These are phyloP conservation scores for Ellobius talpinus DNA, from an alignment of 2,113 vertebrate genomes.

Conservation along the genomic window DNA sequence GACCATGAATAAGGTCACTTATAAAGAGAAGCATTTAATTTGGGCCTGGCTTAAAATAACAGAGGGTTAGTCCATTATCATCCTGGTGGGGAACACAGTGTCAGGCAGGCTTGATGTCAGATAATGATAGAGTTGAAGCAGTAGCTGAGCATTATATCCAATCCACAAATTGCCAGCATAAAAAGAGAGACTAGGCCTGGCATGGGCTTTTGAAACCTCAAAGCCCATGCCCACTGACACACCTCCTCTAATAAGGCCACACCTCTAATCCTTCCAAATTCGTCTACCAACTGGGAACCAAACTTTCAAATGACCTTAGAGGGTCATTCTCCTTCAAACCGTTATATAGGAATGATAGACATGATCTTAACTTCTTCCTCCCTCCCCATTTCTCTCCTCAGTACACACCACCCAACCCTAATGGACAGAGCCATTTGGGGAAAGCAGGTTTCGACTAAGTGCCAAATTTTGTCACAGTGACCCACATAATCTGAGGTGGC, in stretches of 20 bases:
- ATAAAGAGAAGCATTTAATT: neutral
- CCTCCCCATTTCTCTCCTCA: neutral
- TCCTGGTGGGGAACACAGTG: neutral
- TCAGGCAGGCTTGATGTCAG: neutral
- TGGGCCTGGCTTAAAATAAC: neutral
- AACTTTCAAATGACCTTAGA: neutral
- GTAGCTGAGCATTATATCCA: neutral
- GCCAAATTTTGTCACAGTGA: neutral
- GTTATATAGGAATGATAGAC: neutral
- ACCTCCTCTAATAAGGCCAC: neutral
- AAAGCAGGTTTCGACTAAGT: neutral
- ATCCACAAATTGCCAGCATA: neutral
- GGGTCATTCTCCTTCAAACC: neutral
- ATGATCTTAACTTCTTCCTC: neutral
- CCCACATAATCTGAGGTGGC: neutral
- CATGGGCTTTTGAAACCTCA: neutral
- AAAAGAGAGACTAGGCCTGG: neutral
- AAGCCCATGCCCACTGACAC: neutral
- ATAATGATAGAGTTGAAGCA: neutral
- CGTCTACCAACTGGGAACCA: neutral
- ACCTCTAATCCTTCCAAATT: neutral
- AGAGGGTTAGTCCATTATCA: neutral
- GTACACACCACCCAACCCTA: rapidly evolving
- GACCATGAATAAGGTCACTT: too few species aligned
- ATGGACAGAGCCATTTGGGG: neutral